Conservation (phyloP, 2,797 vertebrate genomes). For the Discoglossus pictus region DNA sequence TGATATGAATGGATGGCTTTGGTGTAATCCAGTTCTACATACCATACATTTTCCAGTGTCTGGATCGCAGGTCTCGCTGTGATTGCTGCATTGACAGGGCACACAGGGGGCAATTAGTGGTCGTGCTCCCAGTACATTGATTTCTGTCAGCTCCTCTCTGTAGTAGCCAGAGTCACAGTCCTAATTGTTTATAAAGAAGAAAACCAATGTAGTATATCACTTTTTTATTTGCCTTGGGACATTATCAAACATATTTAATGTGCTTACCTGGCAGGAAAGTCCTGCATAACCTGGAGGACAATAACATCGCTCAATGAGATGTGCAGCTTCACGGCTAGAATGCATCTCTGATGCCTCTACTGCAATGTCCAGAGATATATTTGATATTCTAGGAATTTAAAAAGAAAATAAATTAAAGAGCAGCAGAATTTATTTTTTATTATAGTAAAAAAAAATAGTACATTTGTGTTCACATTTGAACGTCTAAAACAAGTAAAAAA, state of each 20-base stretch:
- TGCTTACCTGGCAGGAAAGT: constrained; percentile 88
- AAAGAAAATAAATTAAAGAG: background rate
- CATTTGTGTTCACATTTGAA: too few species aligned
- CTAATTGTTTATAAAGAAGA: constrained; percentile 60
- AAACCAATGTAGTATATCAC: constrained; percentile 10
- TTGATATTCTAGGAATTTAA: constrained; percentile 77
- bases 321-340: constrained; percentile 57
- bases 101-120: constrained; percentile 73
- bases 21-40: constrained; percentile 41
- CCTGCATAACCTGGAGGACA: constrained; percentile 86
- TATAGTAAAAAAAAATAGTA: too few species aligned
- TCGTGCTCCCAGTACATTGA: constrained; percentile 52
- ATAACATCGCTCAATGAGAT: constrained; percentile 81
- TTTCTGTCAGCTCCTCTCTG: constrained; percentile 66
- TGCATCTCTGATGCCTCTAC: constrained; percentile 65
- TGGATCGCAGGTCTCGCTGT: constrained; percentile 79
- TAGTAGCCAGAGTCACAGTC: constrained; percentile 83
- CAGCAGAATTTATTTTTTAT: too few species aligned
- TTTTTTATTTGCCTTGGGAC: too few species aligned
- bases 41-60: constrained; percentile 89
- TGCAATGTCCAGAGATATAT: constrained; percentile 86
- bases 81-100: constrained; percentile 84
- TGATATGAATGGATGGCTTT: too few species aligned
- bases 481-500: too few species aligned
- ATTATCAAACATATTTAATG: background rate